Evolutionary conservation across 2,113 vertebrate genomes (phyloP).

Genomic region (Amazona guildingii): DNA sequence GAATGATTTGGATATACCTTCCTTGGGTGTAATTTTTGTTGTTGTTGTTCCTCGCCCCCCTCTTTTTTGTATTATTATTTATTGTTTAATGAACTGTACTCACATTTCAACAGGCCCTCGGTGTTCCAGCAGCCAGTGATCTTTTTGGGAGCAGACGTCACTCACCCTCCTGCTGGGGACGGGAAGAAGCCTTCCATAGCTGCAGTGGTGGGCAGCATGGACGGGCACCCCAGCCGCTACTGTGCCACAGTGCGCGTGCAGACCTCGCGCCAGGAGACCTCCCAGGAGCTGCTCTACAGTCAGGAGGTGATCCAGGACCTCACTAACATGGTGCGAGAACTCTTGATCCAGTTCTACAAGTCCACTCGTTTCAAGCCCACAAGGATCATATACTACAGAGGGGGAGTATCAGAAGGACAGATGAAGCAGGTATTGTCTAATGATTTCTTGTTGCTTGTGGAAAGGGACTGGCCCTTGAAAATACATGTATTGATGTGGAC

Average conservation of each 20-base stretch:
- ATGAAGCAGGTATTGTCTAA: conserved; percentile 90
- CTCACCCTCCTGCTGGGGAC: conserved; percentile 93
- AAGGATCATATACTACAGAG: conserved; percentile 97
- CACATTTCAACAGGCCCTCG: conserved; percentile 81
- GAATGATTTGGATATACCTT: background rate
- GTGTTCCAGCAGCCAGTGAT: conserved; percentile 99
- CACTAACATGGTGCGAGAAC: conserved; percentile 96
- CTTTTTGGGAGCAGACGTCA: conserved; percentile 96
- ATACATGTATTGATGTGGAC: accelerated
- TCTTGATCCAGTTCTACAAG: conserved; percentile 98
- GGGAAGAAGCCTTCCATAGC: conserved; percentile 98
- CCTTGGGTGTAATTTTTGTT: background rate
- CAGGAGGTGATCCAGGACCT: conserved; percentile 98
- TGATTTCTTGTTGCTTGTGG: background rate
- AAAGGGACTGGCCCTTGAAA: background rate
- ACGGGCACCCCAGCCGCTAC: conserved; percentile 96
- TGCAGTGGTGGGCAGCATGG: conserved; percentile 98
- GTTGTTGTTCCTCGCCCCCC: background rate
- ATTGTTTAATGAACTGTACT: background rate
- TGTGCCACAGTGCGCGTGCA: conserved; percentile 96
- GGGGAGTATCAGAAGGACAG: conserved; percentile 96
- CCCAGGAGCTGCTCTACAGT: conserved; percentile 95
- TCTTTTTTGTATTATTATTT: background rate
- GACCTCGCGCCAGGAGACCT: conserved; percentile 93
- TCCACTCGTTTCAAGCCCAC: conserved; percentile 98